Evolutionary conservation across 1,140 invertebrate species (phyloP).

Genomic region (Leguminivora glycinivorella): DNA sequence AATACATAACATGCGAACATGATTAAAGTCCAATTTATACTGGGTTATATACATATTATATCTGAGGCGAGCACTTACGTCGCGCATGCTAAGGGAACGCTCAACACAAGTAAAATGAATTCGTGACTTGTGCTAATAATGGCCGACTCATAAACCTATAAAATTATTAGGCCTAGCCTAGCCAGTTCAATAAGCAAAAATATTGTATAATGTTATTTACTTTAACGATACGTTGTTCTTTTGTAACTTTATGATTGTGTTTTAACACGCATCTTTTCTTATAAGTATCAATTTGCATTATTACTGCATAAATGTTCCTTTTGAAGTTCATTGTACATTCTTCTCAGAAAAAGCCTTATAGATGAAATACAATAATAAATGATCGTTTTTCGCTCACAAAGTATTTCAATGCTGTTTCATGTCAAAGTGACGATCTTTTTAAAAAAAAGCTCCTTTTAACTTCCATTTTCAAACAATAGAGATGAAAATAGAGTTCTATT

Average conservation of each 20-base stretch:
- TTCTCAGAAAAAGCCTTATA: too few relatives aligned
- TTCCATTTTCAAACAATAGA: too few relatives aligned
- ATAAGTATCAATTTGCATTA: too few relatives aligned
- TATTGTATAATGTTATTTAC: background rate
- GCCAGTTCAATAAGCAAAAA: background rate
- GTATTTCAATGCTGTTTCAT: too few relatives aligned
- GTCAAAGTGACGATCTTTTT: too few relatives aligned
- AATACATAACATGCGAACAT: background rate
- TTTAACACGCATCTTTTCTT: background rate
- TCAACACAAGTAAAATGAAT: background rate
- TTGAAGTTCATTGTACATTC: too few relatives aligned
- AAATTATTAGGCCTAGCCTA: background rate
- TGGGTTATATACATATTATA: too few relatives aligned
- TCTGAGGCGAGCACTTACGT: background rate
- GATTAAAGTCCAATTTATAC: background rate
- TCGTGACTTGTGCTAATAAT: conserved; percentile 5
- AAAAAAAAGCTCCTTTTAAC: too few relatives aligned
- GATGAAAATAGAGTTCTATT: too few relatives aligned
- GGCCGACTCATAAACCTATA: background rate
- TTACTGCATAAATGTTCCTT: too few relatives aligned
- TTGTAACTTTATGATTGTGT: background rate
- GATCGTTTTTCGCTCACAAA: too few relatives aligned
- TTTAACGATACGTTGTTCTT: background rate
- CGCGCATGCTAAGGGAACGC: background rate
- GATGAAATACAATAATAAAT: too few relatives aligned